Conservation (phyloP, 53 echinoderm and acorn worm genomes). For the Paracentrotus lividus region DNA sequence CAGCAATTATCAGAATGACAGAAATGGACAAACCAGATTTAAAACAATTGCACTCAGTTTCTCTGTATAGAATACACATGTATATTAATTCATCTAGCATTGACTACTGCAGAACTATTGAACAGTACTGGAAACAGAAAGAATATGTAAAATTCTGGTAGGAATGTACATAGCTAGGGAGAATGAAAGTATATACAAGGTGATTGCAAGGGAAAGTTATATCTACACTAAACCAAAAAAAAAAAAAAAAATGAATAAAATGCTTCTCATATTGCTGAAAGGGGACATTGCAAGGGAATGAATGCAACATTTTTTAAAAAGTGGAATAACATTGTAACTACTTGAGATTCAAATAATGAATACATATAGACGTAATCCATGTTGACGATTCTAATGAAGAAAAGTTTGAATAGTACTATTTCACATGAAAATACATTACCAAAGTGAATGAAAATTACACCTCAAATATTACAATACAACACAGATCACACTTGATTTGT, state of each 20-base stretch:
- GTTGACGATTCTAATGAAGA: background rate
- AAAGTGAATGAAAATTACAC: background rate
- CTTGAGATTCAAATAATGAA: background rate
- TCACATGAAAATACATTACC: slow-evolving; percentile 14
- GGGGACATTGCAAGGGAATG: background rate
- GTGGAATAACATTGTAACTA: background rate
- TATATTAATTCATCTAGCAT: background rate
- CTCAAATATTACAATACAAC: background rate
- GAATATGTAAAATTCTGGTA: background rate
- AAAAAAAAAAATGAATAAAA: too few relatives aligned
- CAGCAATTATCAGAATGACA: background rate
- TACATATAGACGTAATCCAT: background rate
- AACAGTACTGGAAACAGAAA: background rate
- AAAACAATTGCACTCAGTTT: background rate
- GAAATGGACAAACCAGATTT: background rate
- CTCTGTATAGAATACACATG: slow-evolving; percentile 19
- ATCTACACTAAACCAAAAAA: background rate
- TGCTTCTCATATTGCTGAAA: too few relatives aligned
- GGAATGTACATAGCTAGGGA: background rate
- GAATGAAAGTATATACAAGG: slow-evolving; percentile 14
- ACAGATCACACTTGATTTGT: background rate
- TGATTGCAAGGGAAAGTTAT: background rate
- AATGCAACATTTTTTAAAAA: background rate
- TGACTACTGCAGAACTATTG: slow-evolving; percentile 1
- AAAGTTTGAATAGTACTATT: slow-evolving; percentile 3